These are phyloP conservation scores for Drosophila tsacasi DNA, from an alignment of 1,140 invertebrate genomes.

Conservation along the genomic window DNA sequence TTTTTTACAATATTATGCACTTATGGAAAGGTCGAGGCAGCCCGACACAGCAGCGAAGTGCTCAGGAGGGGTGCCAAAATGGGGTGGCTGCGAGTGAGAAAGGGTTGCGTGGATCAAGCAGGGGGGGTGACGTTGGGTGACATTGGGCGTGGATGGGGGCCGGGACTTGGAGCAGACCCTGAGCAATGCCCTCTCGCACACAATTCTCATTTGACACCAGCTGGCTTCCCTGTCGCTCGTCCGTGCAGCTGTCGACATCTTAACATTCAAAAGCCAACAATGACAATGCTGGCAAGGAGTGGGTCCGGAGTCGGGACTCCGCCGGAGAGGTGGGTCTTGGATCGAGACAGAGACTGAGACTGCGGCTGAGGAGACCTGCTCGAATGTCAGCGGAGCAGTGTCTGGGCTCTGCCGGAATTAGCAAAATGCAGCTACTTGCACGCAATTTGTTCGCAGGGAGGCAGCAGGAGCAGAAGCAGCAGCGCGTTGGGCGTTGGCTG, in stretches of 20 bases:
- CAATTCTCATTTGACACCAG: constrained; percentile 72
- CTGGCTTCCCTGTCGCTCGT: constrained; percentile 52
- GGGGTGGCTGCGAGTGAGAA: constrained; percentile 26
- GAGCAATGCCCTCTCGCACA: constrained; percentile 63
- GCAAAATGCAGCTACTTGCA: constrained; percentile 79
- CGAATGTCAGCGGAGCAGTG: constrained; percentile 61
- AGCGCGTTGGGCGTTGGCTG: constrained; percentile 61
- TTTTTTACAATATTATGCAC: constrained; percentile 71
- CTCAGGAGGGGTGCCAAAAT: constrained; percentile 11
- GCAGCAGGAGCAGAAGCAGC: constrained; percentile 3
- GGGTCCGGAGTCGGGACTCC: constrained; percentile 1
- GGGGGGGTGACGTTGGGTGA: constrained; percentile 7
- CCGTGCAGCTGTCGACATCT: constrained; percentile 76
- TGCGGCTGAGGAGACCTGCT: constrained; percentile 41
- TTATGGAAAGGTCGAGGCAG: constrained; percentile 54
- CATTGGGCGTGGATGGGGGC: not conserved
- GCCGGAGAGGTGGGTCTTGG: not conserved
- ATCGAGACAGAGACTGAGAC: constrained; percentile 3
- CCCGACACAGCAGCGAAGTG: constrained; percentile 6
- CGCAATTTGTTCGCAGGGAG: constrained; percentile 57
- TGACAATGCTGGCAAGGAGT: constrained; percentile 56
- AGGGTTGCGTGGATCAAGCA: constrained; percentile 37
- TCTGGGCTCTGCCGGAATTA: constrained; percentile 64
- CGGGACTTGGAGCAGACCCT: constrained; percentile 23
- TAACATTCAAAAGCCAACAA: constrained; percentile 80